phyloP scores from a whole-genome alignment of 2,113 vertebrate genomes.

The Carassius auratus region DNA sequence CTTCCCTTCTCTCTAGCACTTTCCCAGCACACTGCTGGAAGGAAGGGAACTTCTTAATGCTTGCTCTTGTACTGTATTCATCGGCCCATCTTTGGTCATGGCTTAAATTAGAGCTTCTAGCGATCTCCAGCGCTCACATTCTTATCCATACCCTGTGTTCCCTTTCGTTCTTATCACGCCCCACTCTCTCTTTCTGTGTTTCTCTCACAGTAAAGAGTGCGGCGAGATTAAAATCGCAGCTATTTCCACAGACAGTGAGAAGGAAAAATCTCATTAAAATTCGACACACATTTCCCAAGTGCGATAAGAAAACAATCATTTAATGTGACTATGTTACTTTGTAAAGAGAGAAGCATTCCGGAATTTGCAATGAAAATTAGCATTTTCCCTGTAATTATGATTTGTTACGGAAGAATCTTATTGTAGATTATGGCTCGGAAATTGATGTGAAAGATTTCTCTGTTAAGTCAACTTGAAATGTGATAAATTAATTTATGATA shows the following conservation, averaged over 20 bases:
- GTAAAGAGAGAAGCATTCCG: background rate
- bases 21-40: constrained; percentile 42
- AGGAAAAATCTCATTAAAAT: constrained; percentile 69
- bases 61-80: constrained; percentile 65
- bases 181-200: constrained; percentile 60
- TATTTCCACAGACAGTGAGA: constrained; percentile 51
- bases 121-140: constrained; percentile 60
- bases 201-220: constrained; percentile 53
- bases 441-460: background rate
- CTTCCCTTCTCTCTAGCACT: background rate
- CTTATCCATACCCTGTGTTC: constrained; percentile 65
- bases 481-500: background rate
- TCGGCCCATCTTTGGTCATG: constrained; percentile 62
- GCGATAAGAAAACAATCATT: constrained; percentile 34
- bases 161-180: constrained; percentile 63
- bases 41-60: constrained; percentile 63
- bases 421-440: background rate
- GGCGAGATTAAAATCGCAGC: constrained; percentile 54
- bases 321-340: constrained; percentile 13
- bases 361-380: background rate
- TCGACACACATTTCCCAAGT: constrained; percentile 56
- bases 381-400: constrained; percentile 1
- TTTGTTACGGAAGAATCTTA: background rate
- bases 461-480: background rate
- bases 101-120: constrained; percentile 65